Conservation (phyloP, 2,113 vertebrate species). For the Phaetusa simplex region DNA sequence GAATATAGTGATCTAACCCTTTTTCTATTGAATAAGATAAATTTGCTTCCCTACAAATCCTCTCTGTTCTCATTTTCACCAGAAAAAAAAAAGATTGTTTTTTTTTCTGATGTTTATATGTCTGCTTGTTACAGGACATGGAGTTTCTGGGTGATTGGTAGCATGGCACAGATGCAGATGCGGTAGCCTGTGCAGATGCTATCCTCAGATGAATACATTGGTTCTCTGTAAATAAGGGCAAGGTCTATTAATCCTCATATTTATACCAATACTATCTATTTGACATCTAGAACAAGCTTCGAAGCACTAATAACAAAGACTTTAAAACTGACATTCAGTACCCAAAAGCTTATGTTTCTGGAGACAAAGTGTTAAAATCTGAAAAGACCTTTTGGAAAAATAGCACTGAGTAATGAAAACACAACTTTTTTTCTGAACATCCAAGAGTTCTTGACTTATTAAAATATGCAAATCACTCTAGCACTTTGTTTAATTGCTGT, state of each 20-base stretch:
- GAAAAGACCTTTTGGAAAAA: not conserved
- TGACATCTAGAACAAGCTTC: not conserved
- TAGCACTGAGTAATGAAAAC: constrained; percentile 2
- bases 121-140: not conserved
- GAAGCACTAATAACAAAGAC: not conserved
- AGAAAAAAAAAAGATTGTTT: not conserved
- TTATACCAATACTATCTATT: not conserved
- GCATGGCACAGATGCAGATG: not conserved
- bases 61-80: not conserved
- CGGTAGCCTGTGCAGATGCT: not conserved
- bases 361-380: constrained; percentile 4
- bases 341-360: not conserved
- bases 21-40: not conserved
- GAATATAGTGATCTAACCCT: not conserved
- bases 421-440: constrained; percentile 12
- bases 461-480: constrained; percentile 57
- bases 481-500: constrained; percentile 57
- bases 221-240: not conserved
- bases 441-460: constrained; percentile 39
- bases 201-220: not conserved
- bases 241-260: not conserved
- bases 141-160: not conserved
- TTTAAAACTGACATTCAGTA: not conserved
- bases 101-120: not conserved
- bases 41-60: not conserved